phyloP scores from a whole-genome alignment of 2,113 vertebrate genomes.

The Rhinichthys klamathensis region DNA sequence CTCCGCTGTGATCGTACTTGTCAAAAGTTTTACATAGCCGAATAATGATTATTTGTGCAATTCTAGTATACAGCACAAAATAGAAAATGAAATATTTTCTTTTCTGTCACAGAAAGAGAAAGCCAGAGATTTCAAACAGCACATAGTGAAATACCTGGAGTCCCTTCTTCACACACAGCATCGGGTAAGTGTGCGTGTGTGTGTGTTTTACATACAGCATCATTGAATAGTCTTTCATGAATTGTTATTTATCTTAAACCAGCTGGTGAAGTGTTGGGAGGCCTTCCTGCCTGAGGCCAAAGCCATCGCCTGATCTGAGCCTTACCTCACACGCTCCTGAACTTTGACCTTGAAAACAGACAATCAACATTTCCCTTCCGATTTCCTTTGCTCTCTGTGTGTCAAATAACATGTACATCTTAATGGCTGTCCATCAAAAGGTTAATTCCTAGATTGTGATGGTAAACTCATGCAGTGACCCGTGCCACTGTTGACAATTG shows the following conservation, averaged over 20 bases:
- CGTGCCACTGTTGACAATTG: not conserved
- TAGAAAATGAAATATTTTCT: not conserved
- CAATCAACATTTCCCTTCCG: slow-evolving; percentile 33
- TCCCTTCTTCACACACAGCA: slow-evolving; percentile 89
- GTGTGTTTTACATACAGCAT: not conserved
- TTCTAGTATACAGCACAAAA: not conserved
- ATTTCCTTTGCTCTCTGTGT: slow-evolving; percentile 16
- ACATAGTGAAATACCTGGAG: slow-evolving; percentile 92
- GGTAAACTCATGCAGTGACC: not conserved
- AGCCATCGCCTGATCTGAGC: slow-evolving; percentile 86
- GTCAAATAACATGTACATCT: slow-evolving; percentile 2
- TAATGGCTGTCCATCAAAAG: not conserved
- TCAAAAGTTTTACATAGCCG: too few relatives aligned
- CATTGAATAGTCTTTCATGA: not conserved
- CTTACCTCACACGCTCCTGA: slow-evolving; percentile 20
- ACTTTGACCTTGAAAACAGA: slow-evolving; percentile 38
- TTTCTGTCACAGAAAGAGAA: slow-evolving; percentile 86
- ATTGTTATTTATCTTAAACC: slow-evolving; percentile 32
- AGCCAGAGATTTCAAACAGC: slow-evolving; percentile 91
- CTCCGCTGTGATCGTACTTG: too few relatives aligned
- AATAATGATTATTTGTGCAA: too few relatives aligned
- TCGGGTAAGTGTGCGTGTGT: slow-evolving; percentile 80
- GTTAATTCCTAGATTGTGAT: not conserved
- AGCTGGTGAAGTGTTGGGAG: slow-evolving; percentile 98
- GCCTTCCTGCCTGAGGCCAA: slow-evolving; percentile 96